phyloP scores from a whole-genome alignment of 2,797 vertebrate species.

The Hydrophis major region DNA sequence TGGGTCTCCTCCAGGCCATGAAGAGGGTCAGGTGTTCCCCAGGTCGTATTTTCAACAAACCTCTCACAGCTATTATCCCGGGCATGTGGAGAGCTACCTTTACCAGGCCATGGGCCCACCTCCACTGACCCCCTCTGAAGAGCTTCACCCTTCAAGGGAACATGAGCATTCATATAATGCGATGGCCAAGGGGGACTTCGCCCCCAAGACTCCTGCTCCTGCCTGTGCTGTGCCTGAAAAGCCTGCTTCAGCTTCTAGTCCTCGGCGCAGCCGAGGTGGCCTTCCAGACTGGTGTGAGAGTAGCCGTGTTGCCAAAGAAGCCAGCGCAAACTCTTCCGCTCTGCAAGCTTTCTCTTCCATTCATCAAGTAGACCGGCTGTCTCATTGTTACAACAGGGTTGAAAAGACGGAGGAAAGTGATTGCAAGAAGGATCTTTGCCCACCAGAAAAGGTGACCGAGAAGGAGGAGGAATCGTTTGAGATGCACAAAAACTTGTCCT shows the following conservation, averaged over 20 bases:
- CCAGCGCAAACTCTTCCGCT: constrained; percentile 20
- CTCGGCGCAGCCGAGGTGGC: background rate
- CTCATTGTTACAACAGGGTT: accelerated
- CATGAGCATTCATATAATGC: background rate
- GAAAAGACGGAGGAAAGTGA: accelerated
- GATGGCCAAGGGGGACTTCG: constrained; percentile 36
- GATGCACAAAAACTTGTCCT: background rate
- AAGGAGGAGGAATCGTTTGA: background rate
- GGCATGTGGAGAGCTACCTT: constrained; percentile 37
- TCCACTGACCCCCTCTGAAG: background rate
- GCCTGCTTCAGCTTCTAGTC: background rate
- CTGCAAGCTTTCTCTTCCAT: constrained; percentile 59
- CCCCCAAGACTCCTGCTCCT: constrained; percentile 15
- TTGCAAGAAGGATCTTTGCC: background rate
- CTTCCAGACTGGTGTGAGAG: constrained; percentile 35
- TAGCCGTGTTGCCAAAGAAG: constrained; percentile 49
- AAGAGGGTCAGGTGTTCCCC: constrained; percentile 20
- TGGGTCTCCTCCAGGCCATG: background rate
- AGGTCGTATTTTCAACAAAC: constrained; percentile 52
- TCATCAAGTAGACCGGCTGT: background rate
- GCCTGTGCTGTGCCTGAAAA: background rate
- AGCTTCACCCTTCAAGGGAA: background rate
- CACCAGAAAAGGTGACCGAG: background rate
- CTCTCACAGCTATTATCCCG: constrained; percentile 34
- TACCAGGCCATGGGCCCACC: accelerated